Base-by-base conservation (phyloP, 92 coral and sea anemone genomes). In the Pocillopora meandrina region DNA sequence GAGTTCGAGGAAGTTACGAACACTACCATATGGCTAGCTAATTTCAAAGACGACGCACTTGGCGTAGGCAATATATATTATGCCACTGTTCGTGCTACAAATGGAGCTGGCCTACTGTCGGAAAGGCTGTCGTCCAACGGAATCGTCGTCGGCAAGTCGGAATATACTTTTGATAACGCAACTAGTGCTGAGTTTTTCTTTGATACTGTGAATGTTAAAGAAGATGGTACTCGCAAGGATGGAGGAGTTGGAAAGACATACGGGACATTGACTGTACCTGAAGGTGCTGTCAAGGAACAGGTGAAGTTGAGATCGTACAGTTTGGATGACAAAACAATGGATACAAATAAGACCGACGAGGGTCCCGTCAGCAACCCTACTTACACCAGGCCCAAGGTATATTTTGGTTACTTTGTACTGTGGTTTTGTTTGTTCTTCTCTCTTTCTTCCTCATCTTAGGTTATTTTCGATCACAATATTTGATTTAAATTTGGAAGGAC, bases 61-160 rank as follows among this genome's bases (percentile, higher is more conserved):
- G 82, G 85, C 61, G 90, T 87, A 68, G 92, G 94, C 5, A 84
- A 79, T 18, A 89, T 79, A 66, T 96, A 92, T 76, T 95, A 85
- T 77, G 98, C 98, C 56, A 92, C 99, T 1, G 99, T 94, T 9
- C 83, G 96, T 52, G 97, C 98, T 0, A 89, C 95, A 61, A 96
- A 96, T 80, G 98, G 87, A 31, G 99, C 99, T 52, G 99, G 99
- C 10, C 70, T 96, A 8, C 73, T 92, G 67, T 96, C 99, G 13
- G 90, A 89, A 10, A 88, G 91, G 47, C 72, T 92, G 83, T 92
- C 98, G 1, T 94, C 99, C 13, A 87, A 96, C 65, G 99, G 99
- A 57, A 91, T 96, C 35, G 90, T 90, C 10, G 98, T 96, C n/a
- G 99, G 99, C 67, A 96, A 96, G 78, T 92, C 99, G 1, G 99